Base-by-base conservation (phyloP, 1,140 invertebrate genomes). In the Sarcophaga peregrina region DNA sequence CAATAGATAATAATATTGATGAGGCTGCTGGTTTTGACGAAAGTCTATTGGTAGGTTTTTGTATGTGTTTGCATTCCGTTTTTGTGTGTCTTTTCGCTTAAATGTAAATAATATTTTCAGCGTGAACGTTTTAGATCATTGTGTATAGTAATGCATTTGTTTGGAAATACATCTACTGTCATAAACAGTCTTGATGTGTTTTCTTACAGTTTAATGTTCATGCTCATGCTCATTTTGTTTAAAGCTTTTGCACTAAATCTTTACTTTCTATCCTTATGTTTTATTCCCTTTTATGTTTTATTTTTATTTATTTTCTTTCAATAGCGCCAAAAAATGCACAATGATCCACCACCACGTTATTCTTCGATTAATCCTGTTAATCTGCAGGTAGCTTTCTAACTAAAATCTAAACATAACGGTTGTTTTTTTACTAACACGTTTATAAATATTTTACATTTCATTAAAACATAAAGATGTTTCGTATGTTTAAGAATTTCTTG, bases 11-110 rank as follows among this genome's bases (percentile, higher is more conserved):
- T 68, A 20, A 37, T 78, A 47, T 50, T 78, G 75, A 78, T 37
- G 83, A 82, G 13, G 25, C 82, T 54, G 87, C 81, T 25, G 85
- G 84, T 85, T 85, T 92, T 93, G 92, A 92, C 88, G 91, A 92
- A 85, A 92, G 92, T 87, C 86, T 92, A 80, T 90, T 92, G 91
- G 92, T 92, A 91, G 82, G 91, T 88, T 85, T 85, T 5, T 54
- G 37, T 80, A 15, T 8, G 13, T 5, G 45, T 50, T 45, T 37
- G 37, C 25, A 82, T 20, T 25, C 48, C 47, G 8, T 80, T 20
- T 37, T 20, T 73, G 37, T 17, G 58, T 82, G 37, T 62, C 11
- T 80, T 0, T 10, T 37, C 37, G 73, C 25, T 15, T 47, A 7
- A 76, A 9, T 48, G 45, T 68, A 17, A 47, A 46, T 15, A 75